phyloP scores from a whole-genome alignment of 1,140 invertebrate species.

The Plodia interpunctella region DNA sequence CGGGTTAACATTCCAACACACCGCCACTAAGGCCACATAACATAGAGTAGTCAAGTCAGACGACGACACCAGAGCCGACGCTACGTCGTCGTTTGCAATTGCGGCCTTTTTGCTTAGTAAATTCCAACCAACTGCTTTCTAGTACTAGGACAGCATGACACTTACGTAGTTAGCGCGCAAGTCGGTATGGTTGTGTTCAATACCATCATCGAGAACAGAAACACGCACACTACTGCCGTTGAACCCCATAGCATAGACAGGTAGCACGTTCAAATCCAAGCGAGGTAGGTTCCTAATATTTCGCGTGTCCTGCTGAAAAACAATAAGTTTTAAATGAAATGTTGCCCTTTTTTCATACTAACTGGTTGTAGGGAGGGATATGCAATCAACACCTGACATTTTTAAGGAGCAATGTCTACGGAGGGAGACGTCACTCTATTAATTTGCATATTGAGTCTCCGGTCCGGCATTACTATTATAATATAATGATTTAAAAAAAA shows the following conservation, averaged over 20 bases:
- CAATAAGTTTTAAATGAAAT: no score
- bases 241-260: conserved; percentile 87
- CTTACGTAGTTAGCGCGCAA: conserved; percentile 88
- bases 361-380: no score
- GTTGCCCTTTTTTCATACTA: no score
- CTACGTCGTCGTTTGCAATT: background rate
- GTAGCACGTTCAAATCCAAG: conserved; percentile 86
- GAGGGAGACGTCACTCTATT: no score
- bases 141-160: conserved; percentile 55
- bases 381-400: no score
- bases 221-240: conserved; percentile 89
- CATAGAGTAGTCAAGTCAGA: background rate
- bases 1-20: background rate
- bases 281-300: conserved; percentile 78
- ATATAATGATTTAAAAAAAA: no score
- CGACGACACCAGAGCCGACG: background rate
- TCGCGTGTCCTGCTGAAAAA: conserved; percentile 81
- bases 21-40: background rate
- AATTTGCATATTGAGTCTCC: no score
- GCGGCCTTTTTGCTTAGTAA: conserved; percentile 33
- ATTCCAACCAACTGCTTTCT: conserved; percentile 28
- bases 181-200: conserved; percentile 90
- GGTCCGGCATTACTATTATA: no score
- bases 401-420: no score
- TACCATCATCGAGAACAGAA: conserved; percentile 91